Conservation (phyloP, 2,113 vertebrate species). For the Rafetus swinhoei region DNA sequence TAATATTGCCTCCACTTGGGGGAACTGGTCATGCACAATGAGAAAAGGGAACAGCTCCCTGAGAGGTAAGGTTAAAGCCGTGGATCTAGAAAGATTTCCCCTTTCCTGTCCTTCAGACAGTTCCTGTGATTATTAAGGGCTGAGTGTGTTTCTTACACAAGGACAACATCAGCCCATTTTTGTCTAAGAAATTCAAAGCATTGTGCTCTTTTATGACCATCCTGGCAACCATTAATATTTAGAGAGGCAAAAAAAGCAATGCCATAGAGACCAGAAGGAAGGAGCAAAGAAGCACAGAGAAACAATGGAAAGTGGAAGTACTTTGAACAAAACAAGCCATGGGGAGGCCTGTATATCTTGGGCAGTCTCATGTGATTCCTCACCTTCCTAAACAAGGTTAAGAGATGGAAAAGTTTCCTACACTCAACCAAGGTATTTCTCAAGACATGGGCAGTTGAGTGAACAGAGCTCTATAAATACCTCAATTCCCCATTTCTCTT, state of each 20-base stretch:
- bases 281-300: not conserved
- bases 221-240: not conserved
- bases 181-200: not conserved
- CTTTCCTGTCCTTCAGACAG: not conserved
- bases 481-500: not conserved
- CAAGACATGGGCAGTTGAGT: not conserved
- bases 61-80: not conserved
- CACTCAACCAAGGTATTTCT: not conserved
- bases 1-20: not conserved
- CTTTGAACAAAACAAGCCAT: not conserved
- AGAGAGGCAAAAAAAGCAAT: not conserved
- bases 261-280: not conserved
- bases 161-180: not conserved
- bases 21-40: not conserved
- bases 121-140: not conserved
- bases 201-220: not conserved
- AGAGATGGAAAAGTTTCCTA: not conserved
- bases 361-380: not conserved
- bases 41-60: not conserved
- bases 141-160: not conserved
- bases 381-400: not conserved
- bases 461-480: no score
- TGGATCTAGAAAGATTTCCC: not conserved
- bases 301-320: not conserved
- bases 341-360: not conserved